These are phyloP conservation scores for Romanogobio albipinnatus DNA, from an alignment of 2,113 vertebrate genomes.

Conservation along the genomic window DNA sequence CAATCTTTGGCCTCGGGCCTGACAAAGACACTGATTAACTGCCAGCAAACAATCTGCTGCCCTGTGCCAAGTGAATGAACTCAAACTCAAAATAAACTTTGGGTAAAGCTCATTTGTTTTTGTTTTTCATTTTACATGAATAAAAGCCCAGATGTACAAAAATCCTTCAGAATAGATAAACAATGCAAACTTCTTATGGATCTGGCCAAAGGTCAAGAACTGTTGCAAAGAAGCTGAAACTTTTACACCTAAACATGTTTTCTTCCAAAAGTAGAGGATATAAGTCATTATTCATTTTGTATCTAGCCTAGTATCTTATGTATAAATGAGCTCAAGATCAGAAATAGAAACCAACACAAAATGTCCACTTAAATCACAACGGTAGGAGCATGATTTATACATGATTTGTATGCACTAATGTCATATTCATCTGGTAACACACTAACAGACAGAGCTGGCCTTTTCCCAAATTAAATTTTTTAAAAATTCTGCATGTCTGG, in stretches of 20 bases:
- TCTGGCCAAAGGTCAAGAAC: neutral
- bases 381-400: neutral
- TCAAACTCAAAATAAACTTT: slow-evolving; percentile 11
- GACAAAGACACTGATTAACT: slow-evolving; percentile 14
- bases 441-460: neutral
- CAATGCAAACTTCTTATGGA: neutral
- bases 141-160: neutral
- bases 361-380: neutral
- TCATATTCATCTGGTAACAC: neutral
- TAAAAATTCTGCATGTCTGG: neutral
- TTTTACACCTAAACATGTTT: neutral
- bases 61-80: neutral
- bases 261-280: neutral
- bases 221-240: neutral
- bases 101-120: neutral
- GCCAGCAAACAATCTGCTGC: neutral
- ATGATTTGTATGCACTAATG: neutral
- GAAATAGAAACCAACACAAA: neutral
- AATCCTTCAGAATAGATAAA: neutral
- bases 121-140: neutral
- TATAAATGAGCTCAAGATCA: neutral
- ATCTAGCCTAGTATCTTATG: neutral
- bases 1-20: slow-evolving; percentile 22
- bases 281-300: neutral
- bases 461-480: neutral